Base-by-base conservation (phyloP, 2,113 vertebrate genomes). In the Haemorhous mexicanus region DNA sequence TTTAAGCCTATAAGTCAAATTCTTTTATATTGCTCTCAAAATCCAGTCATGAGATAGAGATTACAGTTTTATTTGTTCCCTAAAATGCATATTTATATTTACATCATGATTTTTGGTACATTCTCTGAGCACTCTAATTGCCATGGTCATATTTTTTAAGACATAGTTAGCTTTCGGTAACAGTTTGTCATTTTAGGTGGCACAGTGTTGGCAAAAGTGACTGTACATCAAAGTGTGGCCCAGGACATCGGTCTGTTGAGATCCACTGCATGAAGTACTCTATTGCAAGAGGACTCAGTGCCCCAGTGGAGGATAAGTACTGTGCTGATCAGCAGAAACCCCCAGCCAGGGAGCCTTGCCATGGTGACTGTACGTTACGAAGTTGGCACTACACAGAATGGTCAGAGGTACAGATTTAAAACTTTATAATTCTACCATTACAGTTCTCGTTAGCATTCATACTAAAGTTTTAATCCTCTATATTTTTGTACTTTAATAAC, bases 321-420 rank as follows among this genome's bases (percentile, higher is more conserved):
- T 99, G 99, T 47, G 90, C 96, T 41, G 98, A 98, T 59, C 97
- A 98, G 9, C 77, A 92, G 55, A 99, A 99, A 88, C 99, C 99
- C 72, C 97, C 98, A 30, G 89, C 75, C 59, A 98, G 99, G 88
- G 99, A 99, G 90, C 63, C 97, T 44, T 99, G 99, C 92, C 98
- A 98, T 7, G 99, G 99, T 16, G 98, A 98, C 96, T 99, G 99
- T 91, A 97, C 98, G 76, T 97, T 98, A 35, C 97, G 98, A 95
- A 99, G 98, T 79, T 99, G 99, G 99, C 99, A 98, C 89, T 99
- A 99, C 96, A 98, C 98, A 16, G 98, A 98, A 77, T 99, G 99
- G 99, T 99, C 99, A 86, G 98, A 99, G 99, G 99, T 99, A 97
- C 77, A 41, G 37, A 88, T 67, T 50, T 64, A 75, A 75, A 59